Evolutionary conservation across 2,888 invertebrate genomes (phyloP).

Genomic region (Andricus curvator): DNA sequence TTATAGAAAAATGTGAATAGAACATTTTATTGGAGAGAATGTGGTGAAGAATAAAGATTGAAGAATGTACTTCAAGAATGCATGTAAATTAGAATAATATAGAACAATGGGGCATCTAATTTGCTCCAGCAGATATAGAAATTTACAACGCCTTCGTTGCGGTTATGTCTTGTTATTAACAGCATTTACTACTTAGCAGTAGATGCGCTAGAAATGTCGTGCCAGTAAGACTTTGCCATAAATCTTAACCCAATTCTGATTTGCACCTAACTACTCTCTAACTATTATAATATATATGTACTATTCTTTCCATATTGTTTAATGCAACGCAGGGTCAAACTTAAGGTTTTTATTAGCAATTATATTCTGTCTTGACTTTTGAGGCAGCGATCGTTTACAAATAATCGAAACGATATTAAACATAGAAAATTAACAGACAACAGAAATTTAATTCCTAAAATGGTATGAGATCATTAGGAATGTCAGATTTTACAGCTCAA

Average conservation of each 20-base stretch:
- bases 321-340: neutral
- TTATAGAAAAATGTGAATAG: too few species aligned
- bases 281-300: neutral
- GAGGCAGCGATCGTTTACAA: neutral
- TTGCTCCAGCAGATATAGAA: constrained; percentile 17
- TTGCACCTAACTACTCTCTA: neutral
- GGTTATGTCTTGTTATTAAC: constrained; percentile 19
- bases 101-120: constrained; percentile 26
- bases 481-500: too few species aligned
- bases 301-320: neutral
- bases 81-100: constrained; percentile 25
- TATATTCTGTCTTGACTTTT: neutral
- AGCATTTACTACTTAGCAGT: constrained; percentile 14
- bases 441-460: too few species aligned
- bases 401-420: too few species aligned
- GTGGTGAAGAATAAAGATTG: neutral
- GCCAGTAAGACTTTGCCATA: neutral
- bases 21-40: neutral
- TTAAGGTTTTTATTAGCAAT: neutral
- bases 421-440: too few species aligned
- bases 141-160: constrained; percentile 29
- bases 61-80: constrained; percentile 5
- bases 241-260: neutral
- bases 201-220: constrained; percentile 33
- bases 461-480: too few species aligned